These are phyloP conservation scores for Julus scandinavius DNA, from an alignment of 2,888 invertebrate genomes.

Conservation along the genomic window DNA sequence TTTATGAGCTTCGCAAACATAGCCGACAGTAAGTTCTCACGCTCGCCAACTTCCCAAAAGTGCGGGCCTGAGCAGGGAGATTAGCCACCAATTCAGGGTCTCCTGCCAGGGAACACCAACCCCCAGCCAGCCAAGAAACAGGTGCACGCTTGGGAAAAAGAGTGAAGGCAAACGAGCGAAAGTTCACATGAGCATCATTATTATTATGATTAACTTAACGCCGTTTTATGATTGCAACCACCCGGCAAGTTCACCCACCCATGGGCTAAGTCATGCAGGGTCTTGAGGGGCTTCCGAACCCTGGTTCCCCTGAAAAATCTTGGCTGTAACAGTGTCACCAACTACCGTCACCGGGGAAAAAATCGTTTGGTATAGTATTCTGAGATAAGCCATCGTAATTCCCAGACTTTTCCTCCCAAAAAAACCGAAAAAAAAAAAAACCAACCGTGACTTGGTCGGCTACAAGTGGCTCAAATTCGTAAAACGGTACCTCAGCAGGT, in stretches of 20 bases:
- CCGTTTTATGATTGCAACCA: constrained; percentile 39
- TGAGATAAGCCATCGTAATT: neutral
- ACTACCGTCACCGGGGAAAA: too few species aligned
- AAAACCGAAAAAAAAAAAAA: neutral
- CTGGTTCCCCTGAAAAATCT: neutral
- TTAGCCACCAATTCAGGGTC: constrained; percentile 39
- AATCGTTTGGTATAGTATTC: too few species aligned
- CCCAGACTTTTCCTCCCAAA: neutral
- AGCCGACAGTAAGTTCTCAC: constrained; percentile 35
- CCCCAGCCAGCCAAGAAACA: neutral
- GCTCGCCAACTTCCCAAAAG: neutral
- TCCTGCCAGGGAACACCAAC: neutral
- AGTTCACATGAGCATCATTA: constrained; percentile 35
- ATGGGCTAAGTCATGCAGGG: neutral
- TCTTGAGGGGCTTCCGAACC: neutral
- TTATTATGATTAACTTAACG: constrained; percentile 42
- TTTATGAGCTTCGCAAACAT: constrained; percentile 35
- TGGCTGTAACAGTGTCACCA: neutral
- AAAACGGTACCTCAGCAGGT: neutral
- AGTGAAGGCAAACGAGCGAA: constrained; percentile 29
- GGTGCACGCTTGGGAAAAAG: constrained; percentile 36
- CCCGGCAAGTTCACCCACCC: constrained; percentile 27
- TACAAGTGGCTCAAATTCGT: neutral
- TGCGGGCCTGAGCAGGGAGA: constrained; percentile 24
- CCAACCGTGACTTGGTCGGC: neutral